Evolutionary conservation across 1,140 invertebrate species (phyloP).

Genomic region (Drosophila pruinosa): DNA sequence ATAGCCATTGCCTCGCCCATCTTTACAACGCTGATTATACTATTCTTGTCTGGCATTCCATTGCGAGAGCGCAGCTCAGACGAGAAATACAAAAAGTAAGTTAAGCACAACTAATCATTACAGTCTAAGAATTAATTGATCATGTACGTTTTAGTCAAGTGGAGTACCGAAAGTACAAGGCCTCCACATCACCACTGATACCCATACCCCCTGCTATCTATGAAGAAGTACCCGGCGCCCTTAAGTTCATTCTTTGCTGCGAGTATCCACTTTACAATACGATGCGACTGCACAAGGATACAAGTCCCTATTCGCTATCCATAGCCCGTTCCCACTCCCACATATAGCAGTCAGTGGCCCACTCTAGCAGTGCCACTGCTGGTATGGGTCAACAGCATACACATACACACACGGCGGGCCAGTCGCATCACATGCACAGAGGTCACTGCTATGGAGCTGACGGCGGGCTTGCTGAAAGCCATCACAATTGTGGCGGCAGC

Average conservation of each 20-base stretch:
- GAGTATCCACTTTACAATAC: conserved; percentile 94
- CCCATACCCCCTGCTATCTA: conserved; percentile 93
- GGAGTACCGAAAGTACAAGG: conserved; percentile 93
- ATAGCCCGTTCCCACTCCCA: conserved; percentile 90
- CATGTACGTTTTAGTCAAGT: conserved; percentile 85
- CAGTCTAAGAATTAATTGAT: too few species aligned
- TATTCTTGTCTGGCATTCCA: conserved; percentile 94
- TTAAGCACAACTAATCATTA: conserved; percentile 49
- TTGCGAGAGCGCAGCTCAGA: conserved; percentile 92
- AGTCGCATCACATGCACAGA: conserved; percentile 62
- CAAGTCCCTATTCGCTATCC: conserved; percentile 89
- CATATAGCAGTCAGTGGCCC: conserved; percentile 84
- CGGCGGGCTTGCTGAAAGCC: conserved; percentile 74
- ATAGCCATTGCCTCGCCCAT: conserved; percentile 93
- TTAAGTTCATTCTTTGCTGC: conserved; percentile 93
- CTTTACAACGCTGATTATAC: conserved; percentile 93
- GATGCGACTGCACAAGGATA: conserved; percentile 86
- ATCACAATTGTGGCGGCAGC: conserved; percentile 76
- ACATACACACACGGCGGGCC: conserved; percentile 30
- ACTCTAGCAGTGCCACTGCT: conserved; percentile 65
- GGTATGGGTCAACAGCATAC: conserved; percentile 64
- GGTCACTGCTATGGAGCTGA: conserved; percentile 78
- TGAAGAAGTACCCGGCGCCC: conserved; percentile 89
- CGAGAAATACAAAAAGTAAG: conserved; percentile 93
- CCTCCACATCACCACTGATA: conserved; percentile 93